phyloP scores from a whole-genome alignment of 2,888 invertebrate species.

The Brachyptera putata region DNA sequence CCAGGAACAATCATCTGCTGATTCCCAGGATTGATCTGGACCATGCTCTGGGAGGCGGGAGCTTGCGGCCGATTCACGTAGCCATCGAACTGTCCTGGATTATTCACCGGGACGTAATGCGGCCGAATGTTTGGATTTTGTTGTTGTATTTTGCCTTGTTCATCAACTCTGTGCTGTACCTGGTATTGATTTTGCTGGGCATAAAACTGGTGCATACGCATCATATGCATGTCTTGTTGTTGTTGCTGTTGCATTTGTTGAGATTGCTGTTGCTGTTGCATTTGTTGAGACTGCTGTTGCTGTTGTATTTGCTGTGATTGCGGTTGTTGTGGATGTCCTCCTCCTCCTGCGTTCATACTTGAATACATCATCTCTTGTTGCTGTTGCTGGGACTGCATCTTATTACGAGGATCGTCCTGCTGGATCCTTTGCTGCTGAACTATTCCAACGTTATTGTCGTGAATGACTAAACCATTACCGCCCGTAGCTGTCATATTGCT shows the following conservation, averaged over 20 bases:
- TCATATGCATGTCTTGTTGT: constrained; percentile 19
- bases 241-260: constrained; percentile 49
- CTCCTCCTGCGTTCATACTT: constrained; percentile 38
- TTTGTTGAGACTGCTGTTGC: constrained; percentile 37
- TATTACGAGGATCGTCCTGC: neutral
- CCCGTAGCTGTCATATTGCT: neutral
- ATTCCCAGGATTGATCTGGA: neutral
- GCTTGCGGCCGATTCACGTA: neutral
- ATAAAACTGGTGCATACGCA: constrained; percentile 21
- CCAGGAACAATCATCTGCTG: constrained; percentile 5
- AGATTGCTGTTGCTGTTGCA: constrained; percentile 52
- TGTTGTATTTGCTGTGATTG: constrained; percentile 32
- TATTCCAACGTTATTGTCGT: neutral
- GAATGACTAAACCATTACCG: neutral
- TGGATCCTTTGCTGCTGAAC: neutral
- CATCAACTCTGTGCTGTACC: constrained; percentile 20
- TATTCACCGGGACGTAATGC: constrained; percentile 21
- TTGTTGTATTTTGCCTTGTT: constrained; percentile 36
- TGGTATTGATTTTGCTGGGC: constrained; percentile 28
- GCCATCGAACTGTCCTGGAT: neutral
- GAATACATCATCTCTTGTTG: constrained; percentile 35
- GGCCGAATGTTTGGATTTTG: constrained; percentile 38
- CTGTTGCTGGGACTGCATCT: constrained; percentile 34
- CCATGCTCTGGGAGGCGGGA: neutral
- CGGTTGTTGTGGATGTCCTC: constrained; percentile 34